A percentile compares a stretch with the other conserved stretches of the same genome.
These are phyloP conservation scores for Hydrocynus forskahlii DNA, from an alignment of 2,797 vertebrate genomes.

Conservation along the genomic window DNA sequence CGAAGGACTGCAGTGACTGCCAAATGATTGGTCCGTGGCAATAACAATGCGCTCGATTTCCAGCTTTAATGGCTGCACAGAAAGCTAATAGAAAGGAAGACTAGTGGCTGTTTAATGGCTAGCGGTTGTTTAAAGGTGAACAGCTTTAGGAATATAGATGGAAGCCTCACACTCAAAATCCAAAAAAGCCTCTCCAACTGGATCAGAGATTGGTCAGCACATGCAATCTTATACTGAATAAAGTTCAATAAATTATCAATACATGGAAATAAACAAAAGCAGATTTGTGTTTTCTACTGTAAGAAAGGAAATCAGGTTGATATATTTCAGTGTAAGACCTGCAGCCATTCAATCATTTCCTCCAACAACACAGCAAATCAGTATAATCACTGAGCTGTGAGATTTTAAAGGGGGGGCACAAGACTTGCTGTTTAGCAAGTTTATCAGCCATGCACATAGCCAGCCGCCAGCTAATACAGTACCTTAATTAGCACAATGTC, in stretches of 20 bases:
- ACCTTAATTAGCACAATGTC: constrained; percentile 49
- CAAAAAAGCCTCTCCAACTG: not conserved
- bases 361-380: constrained; percentile 34
- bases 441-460: constrained; percentile 10
- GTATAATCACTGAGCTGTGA: constrained; percentile 31
- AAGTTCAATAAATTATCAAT: not conserved
- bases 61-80: not conserved
- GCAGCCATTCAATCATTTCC: constrained; percentile 32
- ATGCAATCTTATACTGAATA: not conserved
- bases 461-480: constrained; percentile 25
- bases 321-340: not conserved
- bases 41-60: constrained; percentile 44
- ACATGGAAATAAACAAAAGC: constrained; percentile 17
- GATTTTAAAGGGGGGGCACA: constrained; percentile 41
- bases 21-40: constrained; percentile 64
- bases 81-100: no score
- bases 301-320: constrained; percentile 7
- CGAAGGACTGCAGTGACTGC: constrained; percentile 49
- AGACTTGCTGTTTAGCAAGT: constrained; percentile 24
- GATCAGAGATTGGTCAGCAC: not conserved
- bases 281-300: not conserved
- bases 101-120: no score
- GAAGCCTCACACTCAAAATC: constrained; percentile 8
- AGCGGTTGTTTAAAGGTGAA: not conserved
- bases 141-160: constrained; percentile 29